Conservation (phyloP, 2,797 vertebrate species). For the Coranthus polyacanthus region DNA sequence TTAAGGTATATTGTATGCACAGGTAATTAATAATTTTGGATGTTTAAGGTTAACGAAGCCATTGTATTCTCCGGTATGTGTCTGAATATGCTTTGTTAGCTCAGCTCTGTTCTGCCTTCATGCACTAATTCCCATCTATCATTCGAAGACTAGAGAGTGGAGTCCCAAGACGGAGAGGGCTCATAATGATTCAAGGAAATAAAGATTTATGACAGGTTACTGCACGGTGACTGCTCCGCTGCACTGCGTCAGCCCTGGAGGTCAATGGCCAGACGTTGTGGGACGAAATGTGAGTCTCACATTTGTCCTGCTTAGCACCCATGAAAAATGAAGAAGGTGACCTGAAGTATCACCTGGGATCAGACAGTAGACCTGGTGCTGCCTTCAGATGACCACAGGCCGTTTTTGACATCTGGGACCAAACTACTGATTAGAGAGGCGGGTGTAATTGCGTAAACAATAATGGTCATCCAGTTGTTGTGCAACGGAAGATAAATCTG, state of each 20-base stretch:
- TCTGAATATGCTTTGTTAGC: slow-evolving; percentile 13
- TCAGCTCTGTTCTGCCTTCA: not conserved
- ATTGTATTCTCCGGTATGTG: not conserved
- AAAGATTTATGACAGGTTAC: slow-evolving; percentile 69
- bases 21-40: slow-evolving; percentile 6
- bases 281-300: slow-evolving; percentile 71
- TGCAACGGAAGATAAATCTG: slow-evolving; percentile 11
- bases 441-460: not conserved
- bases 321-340: slow-evolving; percentile 80
- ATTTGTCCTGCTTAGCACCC: slow-evolving; percentile 77
- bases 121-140: slow-evolving; percentile 33
- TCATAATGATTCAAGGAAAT: slow-evolving; percentile 60
- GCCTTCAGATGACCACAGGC: slow-evolving; percentile 25
- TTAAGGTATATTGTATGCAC: not conserved
- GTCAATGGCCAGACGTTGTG: slow-evolving; percentile 66
- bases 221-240: slow-evolving; percentile 30
- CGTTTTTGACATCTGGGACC: slow-evolving; percentile 36
- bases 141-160: slow-evolving; percentile 18
- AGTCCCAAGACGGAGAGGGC: slow-evolving; percentile 14
- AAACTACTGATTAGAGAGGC: slow-evolving; percentile 2
- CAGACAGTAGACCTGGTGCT: slow-evolving; percentile 21
- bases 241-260: slow-evolving; percentile 45
- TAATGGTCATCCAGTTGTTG: not conserved
- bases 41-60: slow-evolving; percentile 10
- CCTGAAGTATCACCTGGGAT: slow-evolving; percentile 60